Evolutionary conservation across 1,140 invertebrate genomes (phyloP), one percentile per base, ranked within the genome.

Genomic region (Magallana angulata): DNA sequence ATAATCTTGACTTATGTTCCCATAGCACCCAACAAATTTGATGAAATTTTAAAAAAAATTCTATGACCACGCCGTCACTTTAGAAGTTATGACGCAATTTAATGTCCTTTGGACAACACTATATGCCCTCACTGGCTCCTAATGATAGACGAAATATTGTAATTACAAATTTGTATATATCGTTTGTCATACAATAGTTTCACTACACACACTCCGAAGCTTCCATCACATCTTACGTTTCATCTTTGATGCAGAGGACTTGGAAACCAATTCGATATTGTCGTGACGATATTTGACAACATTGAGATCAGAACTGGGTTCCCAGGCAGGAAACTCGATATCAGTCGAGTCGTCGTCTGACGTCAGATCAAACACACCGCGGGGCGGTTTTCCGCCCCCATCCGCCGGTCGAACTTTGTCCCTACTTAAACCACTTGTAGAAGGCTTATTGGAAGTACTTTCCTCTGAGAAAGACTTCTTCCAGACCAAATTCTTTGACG

Each of bases 231-330:
- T 76, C 36, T 76, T 76, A 30, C 14, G 68, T 9, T 76, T 76
- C 24, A 76, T 76, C 68, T 76, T 76, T 76, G 24, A 76, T 9
- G 68, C 18, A 36, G 68, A 76, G 9, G 68, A 76, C 68, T 76
- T 76, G 68, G 68, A 76, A 76, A 76, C 68, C 24, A 76, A 76
- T 76, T 76, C 68, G 68, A 76, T 76, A 24, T 76, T 76, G 24
- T 76, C 68, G 36, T 76, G 68, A 9, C 68, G 68, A 76, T 76
- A 76, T 30, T 36, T 76, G 68, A 76, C 68, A 76, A 76, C 68
- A 12, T 76, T 76, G 68, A 76, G 68, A 76, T 76, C 68, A 76
- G 68, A 30, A 76, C 7, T 8, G 11, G 18, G 68, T 76, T 76
- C 68, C 68, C 68, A 76, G 68, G 68, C 9, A 12, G 18, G 24